Evolutionary conservation across 2,113 vertebrate species (phyloP), one percentile per base, ranked within the genome.

Genomic region (Scytalopus superciliaris): DNA sequence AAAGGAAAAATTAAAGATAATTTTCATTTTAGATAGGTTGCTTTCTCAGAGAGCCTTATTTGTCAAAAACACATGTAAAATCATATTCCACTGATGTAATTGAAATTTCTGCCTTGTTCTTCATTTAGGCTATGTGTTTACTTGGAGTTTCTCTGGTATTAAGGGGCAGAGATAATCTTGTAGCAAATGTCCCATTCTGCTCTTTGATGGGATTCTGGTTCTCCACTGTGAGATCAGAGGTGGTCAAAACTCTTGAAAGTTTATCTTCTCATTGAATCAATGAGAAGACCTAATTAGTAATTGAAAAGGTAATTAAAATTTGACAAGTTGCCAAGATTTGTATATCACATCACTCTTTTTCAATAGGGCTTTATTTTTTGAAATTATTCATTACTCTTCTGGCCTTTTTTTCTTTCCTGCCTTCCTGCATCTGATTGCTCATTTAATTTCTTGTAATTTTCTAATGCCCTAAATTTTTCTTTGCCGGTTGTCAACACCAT

Each of bases 281-380:
- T 57, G 60, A 88, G 50, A 92, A 92, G n/a, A 18, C 14, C 62
- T 93, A 91, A 94, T 80, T 83, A 88, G 82, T 55, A 88, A 86
- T 35, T 85, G 84, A 90, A 94, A 94, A 76, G 57, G 30, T 63
- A 85, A 91, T 90, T 83, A 80, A 73, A 90, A 74, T 47, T 57
- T 86, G 67, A 44, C 63, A 74, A 11, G 7, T 42, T 95, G 55
- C 19, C 83, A 66, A 89, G 77, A 77, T 80, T 74, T 94, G 10
- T 70, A 3, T 84, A 52, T 78, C 25, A 63, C 0, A 0, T 74
- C 6, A 8, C 47, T 87, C 37, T 77, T 87, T 77, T 87, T 28
- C 7, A 80, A 22, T 35, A 42, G 13, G 52, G 74, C 10, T 21
- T 42, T 70, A 56, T 42, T 44, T 70, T 85, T 73, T 23, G 2